Evolutionary conservation across 1,140 invertebrate species (phyloP).

Genomic region (Platyura marginata): DNA sequence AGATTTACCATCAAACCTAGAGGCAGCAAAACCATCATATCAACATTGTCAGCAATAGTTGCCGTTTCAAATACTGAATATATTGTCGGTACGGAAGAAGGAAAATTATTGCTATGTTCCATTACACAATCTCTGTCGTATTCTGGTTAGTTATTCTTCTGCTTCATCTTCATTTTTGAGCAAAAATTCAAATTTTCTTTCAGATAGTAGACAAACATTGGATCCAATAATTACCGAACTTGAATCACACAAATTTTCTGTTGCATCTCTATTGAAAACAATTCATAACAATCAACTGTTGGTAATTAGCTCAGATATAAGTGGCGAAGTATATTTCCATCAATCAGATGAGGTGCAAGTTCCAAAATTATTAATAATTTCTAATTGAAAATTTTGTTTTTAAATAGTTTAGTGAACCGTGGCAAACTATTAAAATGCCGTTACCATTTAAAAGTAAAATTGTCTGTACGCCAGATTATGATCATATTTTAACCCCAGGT

Average conservation of each 20-base stretch:
- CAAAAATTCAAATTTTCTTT: neutral
- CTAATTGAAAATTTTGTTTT: neutral
- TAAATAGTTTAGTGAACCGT: neutral
- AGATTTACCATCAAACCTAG: slow-evolving; percentile 3
- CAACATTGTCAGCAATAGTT: slow-evolving; percentile 11
- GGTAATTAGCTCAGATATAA: neutral
- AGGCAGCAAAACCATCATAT: no score
- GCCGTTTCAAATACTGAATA: slow-evolving; percentile 12
- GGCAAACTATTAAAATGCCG: neutral
- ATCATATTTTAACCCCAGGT: neutral
- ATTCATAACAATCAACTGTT: neutral
- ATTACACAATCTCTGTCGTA: neutral
- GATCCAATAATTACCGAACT: neutral
- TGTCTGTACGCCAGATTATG: neutral
- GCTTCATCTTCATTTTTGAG: neutral
- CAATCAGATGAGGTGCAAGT: neutral
- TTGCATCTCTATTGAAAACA: neutral
- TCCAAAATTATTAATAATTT: neutral
- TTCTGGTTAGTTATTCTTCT: neutral
- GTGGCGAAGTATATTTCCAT: neutral
- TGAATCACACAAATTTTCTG: neutral
- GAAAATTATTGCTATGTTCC: neutral
- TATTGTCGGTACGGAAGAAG: slow-evolving; percentile 11
- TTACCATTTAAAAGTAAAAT: neutral
- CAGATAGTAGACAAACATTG: neutral